Conservation (phyloP, 2,797 vertebrate species). For the Diceros bicornis region DNA sequence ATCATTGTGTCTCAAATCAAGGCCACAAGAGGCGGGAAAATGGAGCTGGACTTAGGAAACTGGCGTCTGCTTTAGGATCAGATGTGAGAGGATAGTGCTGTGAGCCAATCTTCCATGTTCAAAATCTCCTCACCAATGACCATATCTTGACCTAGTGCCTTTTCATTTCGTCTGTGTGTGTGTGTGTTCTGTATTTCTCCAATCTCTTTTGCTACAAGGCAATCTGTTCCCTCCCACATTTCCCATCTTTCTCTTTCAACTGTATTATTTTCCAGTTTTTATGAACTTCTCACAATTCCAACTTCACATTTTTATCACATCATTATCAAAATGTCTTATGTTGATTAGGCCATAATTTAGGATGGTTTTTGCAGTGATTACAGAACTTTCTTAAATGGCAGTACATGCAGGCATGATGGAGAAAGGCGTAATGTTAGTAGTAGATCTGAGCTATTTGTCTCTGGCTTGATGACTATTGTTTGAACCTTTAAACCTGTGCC, state of each 20-base stretch:
- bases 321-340: not conserved
- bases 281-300: not conserved
- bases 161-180: too few species aligned
- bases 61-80: not conserved
- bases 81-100: not conserved
- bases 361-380: not conserved
- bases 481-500: not conserved
- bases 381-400: not conserved
- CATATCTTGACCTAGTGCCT: not conserved
- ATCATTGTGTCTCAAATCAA: not conserved
- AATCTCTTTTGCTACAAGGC: not conserved
- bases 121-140: not conserved
- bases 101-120: not conserved
- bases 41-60: not conserved
- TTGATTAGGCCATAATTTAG: not conserved
- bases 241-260: not conserved
- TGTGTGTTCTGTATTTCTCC: not conserved
- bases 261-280: not conserved
- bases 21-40: not conserved
- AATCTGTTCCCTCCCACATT: accelerated
- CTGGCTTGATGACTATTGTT: not conserved
- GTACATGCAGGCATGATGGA: accelerated
- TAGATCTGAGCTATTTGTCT: not conserved
- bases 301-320: not conserved
- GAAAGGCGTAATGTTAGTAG: not conserved